Evolutionary conservation across 1,140 invertebrate genomes (phyloP).

Genomic region (Drosophila miranda): DNA sequence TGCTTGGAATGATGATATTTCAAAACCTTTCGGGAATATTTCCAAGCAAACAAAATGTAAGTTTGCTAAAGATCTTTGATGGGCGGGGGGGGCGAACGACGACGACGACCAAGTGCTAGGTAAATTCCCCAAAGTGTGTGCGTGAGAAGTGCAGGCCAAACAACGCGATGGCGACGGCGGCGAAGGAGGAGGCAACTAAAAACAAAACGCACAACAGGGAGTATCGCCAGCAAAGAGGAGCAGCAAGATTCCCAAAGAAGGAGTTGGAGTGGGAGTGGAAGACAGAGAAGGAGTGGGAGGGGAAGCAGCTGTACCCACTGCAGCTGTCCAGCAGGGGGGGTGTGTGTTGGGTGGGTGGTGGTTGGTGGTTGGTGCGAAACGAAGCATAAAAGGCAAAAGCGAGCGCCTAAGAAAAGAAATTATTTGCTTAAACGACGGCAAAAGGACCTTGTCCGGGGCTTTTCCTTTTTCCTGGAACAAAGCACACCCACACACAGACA

Average conservation of each 20-base stretch:
- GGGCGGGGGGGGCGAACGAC: neutral
- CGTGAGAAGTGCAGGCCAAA: slow-evolving; percentile 73
- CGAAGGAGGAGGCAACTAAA: slow-evolving; percentile 43
- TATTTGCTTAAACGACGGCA: slow-evolving; percentile 75
- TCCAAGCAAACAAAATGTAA: slow-evolving; percentile 21
- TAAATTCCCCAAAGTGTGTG: slow-evolving; percentile 66
- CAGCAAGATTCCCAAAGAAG: neutral
- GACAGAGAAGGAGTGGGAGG: no score
- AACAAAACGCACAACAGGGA: slow-evolving; percentile 71
- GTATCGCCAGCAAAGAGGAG: slow-evolving; percentile 9
- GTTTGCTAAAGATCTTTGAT: slow-evolving; percentile 36
- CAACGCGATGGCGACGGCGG: neutral
- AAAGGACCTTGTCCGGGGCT: slow-evolving; percentile 62
- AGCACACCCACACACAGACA: slow-evolving; percentile 24
- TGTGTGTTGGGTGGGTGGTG: neutral
- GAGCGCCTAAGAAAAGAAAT: slow-evolving; percentile 70
- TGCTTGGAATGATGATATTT: slow-evolving; percentile 3
- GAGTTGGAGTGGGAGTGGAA: neutral
- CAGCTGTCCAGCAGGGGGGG: slow-evolving; percentile 29
- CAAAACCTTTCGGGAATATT: neutral
- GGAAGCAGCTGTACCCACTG: slow-evolving; percentile 7
- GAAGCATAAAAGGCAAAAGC: slow-evolving; percentile 64
- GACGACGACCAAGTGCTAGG: slow-evolving; percentile 45
- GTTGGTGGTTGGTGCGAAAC: slow-evolving; percentile 4
- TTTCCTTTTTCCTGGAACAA: slow-evolving; percentile 50